Base-by-base conservation (phyloP, 1,140 invertebrate species). In the Euwallacea fornicatus region DNA sequence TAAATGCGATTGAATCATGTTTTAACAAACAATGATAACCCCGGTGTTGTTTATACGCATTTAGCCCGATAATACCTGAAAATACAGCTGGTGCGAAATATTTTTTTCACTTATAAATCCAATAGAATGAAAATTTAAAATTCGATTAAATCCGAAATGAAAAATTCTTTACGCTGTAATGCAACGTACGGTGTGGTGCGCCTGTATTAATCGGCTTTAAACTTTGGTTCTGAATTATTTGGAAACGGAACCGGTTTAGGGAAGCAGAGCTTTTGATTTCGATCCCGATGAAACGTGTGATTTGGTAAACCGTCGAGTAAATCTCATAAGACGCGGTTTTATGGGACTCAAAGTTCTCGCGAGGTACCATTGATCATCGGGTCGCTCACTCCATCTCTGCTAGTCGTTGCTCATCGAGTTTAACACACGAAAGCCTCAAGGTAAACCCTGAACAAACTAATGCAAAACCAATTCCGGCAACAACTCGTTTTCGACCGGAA, bases 121-220 rank as follows among this genome's bases (percentile, higher is more conserved):
- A 46, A 46, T 67, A 59, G 56, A 43, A 67, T 60, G 44, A 59
- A 66, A 67, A 67, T 67, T 47, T 58, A 58, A 67, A 58, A 60
- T 67, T 67, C 55, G 54, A 67, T 44, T 11, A 59, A 67, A 67
- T 15, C 16, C 15, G 55, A 41, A 55, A 6, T 7, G 42, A 67
- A 67, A 67, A 67, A 56, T 56, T 54, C 66, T 53, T 67, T 67
- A 67, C 41, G 43, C 13, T 42, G 11, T 67, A 67, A 67, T 67
- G 33, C 66, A 55, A 67, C 55, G 66, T 67, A 66, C 64, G 61
- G 33, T 53, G 47, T 67, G 9, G 21, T 47, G 54, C 41, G 42
- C n/a, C 65, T 42, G 53, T 43, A 67, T 21, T 58, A 58, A 58
- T 58, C 64, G 64, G 54, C 54, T 66, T 66, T 58, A 42, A 55